phyloP scores from a whole-genome alignment of 2,888 invertebrate genomes.

The Troglohyphantes excavatus region DNA sequence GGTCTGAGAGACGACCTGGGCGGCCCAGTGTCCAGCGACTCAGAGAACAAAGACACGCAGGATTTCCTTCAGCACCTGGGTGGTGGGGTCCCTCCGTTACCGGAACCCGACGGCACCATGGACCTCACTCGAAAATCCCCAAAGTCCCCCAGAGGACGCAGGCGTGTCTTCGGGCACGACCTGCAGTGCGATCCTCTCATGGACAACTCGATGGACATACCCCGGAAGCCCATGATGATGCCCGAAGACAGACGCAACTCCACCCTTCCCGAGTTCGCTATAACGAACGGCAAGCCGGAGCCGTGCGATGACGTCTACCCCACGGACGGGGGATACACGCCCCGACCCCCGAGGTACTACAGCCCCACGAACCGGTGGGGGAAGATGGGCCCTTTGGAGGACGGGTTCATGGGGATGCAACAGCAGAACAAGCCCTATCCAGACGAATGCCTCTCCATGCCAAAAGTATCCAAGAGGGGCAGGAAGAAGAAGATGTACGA shows the following conservation, averaged over 20 bases:
- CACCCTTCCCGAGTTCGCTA: constrained; percentile 76
- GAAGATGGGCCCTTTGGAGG: constrained; percentile 73
- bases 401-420: constrained; percentile 76
- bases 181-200: constrained; percentile 73
- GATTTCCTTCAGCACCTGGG: constrained; percentile 75
- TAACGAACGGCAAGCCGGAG: constrained; percentile 76
- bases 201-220: constrained; percentile 73
- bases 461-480: constrained; percentile 67
- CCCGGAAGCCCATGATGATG: constrained; percentile 72
- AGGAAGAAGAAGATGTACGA: constrained; percentile 65
- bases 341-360: constrained; percentile 69
- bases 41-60: constrained; percentile 77
- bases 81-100: constrained; percentile 44
- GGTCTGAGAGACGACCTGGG: constrained; percentile 69
- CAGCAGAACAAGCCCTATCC: constrained; percentile 61
- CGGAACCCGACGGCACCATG: constrained; percentile 67
- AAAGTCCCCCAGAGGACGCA: constrained; percentile 70
- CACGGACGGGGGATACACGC: constrained; percentile 60
- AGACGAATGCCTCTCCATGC: constrained; percentile 70
- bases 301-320: constrained; percentile 63
- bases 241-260: constrained; percentile 67
- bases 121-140: constrained; percentile 72
- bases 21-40: constrained; percentile 76
- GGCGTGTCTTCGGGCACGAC: constrained; percentile 68
- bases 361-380: constrained; percentile 74